These are phyloP conservation scores for Caenorhabditis inopinata DNA, from an alignment of 1,140 invertebrate species.

Conservation along the genomic window DNA sequence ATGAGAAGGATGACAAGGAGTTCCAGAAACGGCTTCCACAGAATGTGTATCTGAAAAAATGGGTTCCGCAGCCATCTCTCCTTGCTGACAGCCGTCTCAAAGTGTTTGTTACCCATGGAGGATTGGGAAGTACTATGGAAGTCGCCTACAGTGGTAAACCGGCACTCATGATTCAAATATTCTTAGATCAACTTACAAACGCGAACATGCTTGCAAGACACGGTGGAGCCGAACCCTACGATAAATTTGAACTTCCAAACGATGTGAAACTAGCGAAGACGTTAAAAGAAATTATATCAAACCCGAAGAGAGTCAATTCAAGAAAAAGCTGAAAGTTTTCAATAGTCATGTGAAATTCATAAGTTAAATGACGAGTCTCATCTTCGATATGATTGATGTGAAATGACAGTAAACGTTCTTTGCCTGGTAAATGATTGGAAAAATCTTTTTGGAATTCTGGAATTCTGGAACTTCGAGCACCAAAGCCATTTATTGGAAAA, in stretches of 20 bases:
- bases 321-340: too few relatives aligned
- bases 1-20: conserved; percentile 62
- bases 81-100: conserved; percentile 39
- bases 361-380: too few relatives aligned
- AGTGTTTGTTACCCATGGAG: conserved; percentile 54
- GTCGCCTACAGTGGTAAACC: conserved; percentile 50
- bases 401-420: too few relatives aligned
- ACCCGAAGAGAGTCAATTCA: too few relatives aligned
- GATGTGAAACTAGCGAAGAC: not conserved
- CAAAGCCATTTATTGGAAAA: too few relatives aligned
- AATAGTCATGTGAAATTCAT: too few relatives aligned
- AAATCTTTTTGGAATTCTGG: too few relatives aligned
- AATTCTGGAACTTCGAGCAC: too few relatives aligned
- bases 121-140: conserved; percentile 48
- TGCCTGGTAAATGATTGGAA: too few relatives aligned
- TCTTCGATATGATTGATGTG: too few relatives aligned
- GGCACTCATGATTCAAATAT: conserved; percentile 55
- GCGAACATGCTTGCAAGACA: conserved; percentile 44
- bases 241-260: conserved; percentile 10
- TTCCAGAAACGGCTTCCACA: conserved; percentile 67
- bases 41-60: conserved; percentile 48
- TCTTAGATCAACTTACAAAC: conserved; percentile 54
- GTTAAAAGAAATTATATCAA: not conserved
- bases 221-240: conserved; percentile 12
- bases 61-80: conserved; percentile 47